Base-by-base conservation (phyloP, 2,888 invertebrate species). In the Phania funesta region DNA sequence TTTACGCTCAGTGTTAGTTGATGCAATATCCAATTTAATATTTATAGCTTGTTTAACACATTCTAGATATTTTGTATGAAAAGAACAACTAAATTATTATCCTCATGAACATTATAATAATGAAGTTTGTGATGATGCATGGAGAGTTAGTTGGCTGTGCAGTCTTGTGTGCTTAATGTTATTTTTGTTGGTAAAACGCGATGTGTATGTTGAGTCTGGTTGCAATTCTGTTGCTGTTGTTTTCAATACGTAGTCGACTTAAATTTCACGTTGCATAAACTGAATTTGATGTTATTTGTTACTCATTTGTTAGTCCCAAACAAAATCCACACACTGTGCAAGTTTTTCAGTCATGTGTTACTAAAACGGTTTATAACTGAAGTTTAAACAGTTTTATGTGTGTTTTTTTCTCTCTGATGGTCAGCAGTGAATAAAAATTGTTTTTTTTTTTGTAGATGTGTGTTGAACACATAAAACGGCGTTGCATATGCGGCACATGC, bases 321-420 rank as follows among this genome's bases (percentile, higher is more conserved):
- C 48, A 22, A 62, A 50, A 50, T 48, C 18, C 67, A 50, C 46
- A 46, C 35, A 29, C 52, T 16, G 29, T 52, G 70, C 50, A 76
- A 71, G 65, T 68, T 71, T 77, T 18, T 65, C 82, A 82, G 74
- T 82, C 82, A 82, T 82, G 82, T 82, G 82, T 82, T 65, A 78
- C 78, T 70, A 82, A 82, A 78, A 74, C 75, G 70, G 58, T 78
- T 71, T 65, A 71, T 73, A 68, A 44, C 58, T 73, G 65, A 71
- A 62, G 78, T 65, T 78, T 26, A 44, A 73, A 73, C 65, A 24
- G 78, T 73, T 65, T 65, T 64, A 41, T 44, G 9, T 24, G 22
- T 44, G 41, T 44, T 41, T 58, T n/a, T 50, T 26, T 29, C 18
- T 11, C 52, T 48, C 41, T 52, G 71, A 46, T 76, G 76, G 71